Evolutionary conservation across 1,140 invertebrate species (phyloP).

Genomic region (Nephotettix cincticeps): DNA sequence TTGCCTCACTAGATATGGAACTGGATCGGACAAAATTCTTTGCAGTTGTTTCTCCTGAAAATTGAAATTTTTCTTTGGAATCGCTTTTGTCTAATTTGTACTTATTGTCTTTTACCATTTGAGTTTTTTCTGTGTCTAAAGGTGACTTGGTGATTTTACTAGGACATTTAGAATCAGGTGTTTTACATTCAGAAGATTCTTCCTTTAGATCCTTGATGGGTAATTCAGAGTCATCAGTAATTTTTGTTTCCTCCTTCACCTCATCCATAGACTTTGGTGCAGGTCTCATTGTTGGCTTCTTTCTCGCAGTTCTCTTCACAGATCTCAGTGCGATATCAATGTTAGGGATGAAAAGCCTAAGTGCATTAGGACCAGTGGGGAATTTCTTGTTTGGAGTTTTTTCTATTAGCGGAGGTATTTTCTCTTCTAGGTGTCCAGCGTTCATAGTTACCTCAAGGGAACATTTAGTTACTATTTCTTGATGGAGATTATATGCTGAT

Average conservation of each 20-base stretch:
- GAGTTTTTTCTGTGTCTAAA: neutral
- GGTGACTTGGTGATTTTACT: neutral
- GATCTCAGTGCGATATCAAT: constrained; percentile 51
- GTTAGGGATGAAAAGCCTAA: constrained; percentile 54
- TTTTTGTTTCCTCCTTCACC: constrained; percentile 14
- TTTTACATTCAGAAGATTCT: neutral
- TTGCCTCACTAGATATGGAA: constrained; percentile 21
- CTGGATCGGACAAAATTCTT: neutral
- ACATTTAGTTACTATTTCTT: constrained; percentile 53
- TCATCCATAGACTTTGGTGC: constrained; percentile 1
- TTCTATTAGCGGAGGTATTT: constrained; percentile 30
- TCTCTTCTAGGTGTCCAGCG: constrained; percentile 19
- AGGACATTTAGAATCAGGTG: neutral
- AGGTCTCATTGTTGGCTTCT: constrained; percentile 45
- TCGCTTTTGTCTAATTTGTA: constrained; percentile 15
- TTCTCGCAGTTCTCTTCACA: constrained; percentile 46
- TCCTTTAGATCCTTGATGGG: neutral
- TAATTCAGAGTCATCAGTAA: neutral
- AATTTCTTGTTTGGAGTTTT: constrained; percentile 44
- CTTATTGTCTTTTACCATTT: neutral
- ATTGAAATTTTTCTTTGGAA: constrained; percentile 3
- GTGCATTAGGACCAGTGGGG: constrained; percentile 54
- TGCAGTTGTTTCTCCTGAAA: neutral
- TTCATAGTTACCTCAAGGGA: constrained; percentile 46
- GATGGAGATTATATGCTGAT: constrained; percentile 55